Base-by-base conservation (phyloP, 1,140 invertebrate species). In the Drosophila kikkawai region DNA sequence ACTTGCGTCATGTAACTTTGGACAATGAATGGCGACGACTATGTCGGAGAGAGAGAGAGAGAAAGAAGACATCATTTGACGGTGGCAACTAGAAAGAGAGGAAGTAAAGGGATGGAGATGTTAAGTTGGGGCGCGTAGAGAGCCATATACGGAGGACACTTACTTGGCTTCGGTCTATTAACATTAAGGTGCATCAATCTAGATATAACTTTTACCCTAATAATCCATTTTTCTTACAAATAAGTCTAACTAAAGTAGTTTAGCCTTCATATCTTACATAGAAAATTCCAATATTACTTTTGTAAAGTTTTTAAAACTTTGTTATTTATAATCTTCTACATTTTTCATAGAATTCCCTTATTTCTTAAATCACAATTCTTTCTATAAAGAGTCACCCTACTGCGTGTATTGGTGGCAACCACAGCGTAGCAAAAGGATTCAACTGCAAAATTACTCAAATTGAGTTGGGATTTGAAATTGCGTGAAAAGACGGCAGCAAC, bases 401-500 rank as follows among this genome's bases (percentile, higher is more conserved):
- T 26, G 22, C n/a, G 15, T 39, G 41, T 47, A 41, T 26, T 22
- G 29, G 36, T n/a, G 58, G 36, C 17, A 75, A 80, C 80, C 84
- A 63, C 80, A 83, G 75, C 70, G 50, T 64, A 51, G 74, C 78
- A 75, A 88, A 88, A 88, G 84, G 84, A 88, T 88, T 88, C 84
- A 45, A 67, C 65, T 84, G 78, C 78, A 84, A 90, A 88, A 88
- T 88, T 88, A 90, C 84, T 90, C 84, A 88, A 88, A 88, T 88
- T 90, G 84, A 88, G 84, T 88, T 88, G 84, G 84, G 84, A 88
- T 88, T 88, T 90, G 78, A 90, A 90, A 90, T 90, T 90, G 84
- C 82, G 84, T 84, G 80, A 88, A 88, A 84, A 90, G 75, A 81
- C 77, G 82, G 64, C 71, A 69, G 64, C 61, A 76, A 80, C 61